Evolutionary conservation across 2,113 vertebrate species (phyloP).

Genomic region (Dolichallabes microphthalmus): DNA sequence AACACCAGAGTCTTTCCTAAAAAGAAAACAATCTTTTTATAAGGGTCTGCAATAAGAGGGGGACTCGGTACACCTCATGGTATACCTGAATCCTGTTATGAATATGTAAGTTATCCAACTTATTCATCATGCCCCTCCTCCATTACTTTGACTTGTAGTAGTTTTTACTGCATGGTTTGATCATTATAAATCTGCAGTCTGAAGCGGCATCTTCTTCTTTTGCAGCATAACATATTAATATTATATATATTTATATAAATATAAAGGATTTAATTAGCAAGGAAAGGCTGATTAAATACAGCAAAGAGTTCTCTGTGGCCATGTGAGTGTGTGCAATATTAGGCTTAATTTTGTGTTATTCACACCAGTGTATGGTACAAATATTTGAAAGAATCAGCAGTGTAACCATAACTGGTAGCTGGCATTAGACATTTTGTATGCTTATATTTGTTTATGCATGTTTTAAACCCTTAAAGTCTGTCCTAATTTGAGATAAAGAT

Average conservation of each 20-base stretch:
- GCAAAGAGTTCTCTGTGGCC: not conserved
- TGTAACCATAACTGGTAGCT: not conserved
- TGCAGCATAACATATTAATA: too few relatives aligned
- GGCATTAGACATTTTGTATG: not conserved
- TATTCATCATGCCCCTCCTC: too few relatives aligned
- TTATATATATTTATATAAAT: too few relatives aligned
- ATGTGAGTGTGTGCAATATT: not conserved
- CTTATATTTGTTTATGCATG: not conserved
- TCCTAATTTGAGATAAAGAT: not conserved
- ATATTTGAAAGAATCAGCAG: not conserved
- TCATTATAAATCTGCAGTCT: too few relatives aligned
- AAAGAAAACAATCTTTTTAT: not conserved
- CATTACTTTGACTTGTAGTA: too few relatives aligned
- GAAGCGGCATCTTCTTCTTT: too few relatives aligned
- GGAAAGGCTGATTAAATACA: not conserved
- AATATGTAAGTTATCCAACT: too few relatives aligned
- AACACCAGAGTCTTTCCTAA: not conserved
- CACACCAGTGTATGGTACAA: not conserved
- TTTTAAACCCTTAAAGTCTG: not conserved
- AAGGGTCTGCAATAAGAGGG: not conserved
- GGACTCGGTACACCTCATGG: not conserved
- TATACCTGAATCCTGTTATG: not conserved
- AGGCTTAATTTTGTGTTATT: not conserved
- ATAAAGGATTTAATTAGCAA: not conserved
- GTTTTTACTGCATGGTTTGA: too few relatives aligned